phyloP scores from a whole-genome alignment of 64 coral and sea anemone species.

The Cladopsammia gracilis region DNA sequence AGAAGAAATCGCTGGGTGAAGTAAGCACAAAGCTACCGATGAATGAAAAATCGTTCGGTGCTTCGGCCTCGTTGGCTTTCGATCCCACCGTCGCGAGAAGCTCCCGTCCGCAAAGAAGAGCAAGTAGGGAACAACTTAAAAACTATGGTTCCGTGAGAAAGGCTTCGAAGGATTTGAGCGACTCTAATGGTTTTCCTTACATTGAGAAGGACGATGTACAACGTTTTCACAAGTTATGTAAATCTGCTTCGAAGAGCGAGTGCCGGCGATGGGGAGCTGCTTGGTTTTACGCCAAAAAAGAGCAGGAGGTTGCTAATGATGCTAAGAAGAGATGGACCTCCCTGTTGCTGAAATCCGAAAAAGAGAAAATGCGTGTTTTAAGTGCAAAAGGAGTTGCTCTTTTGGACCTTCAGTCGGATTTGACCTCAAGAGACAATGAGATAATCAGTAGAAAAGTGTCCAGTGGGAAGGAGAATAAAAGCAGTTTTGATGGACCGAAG shows the following conservation, averaged over 20 bases:
- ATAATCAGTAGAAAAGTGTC: background rate
- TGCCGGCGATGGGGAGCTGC: constrained; percentile 77
- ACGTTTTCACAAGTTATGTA: constrained; percentile 69
- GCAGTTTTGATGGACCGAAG: background rate
- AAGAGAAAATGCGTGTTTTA: constrained; percentile 61
- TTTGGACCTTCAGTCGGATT: background rate
- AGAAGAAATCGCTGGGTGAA: background rate
- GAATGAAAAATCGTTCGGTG: constrained; percentile 67
- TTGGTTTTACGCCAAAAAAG: constrained; percentile 87
- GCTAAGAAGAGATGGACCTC: constrained; percentile 64
- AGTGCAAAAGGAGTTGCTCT: constrained; percentile 39
- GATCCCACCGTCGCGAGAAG: constrained; percentile 70
- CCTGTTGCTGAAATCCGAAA: constrained; percentile 64
- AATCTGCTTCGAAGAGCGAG: constrained; percentile 62
- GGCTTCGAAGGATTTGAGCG: background rate
- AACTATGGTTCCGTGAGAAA: background rate
- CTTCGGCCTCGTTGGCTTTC: constrained; percentile 77
- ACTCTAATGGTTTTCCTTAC: constrained; percentile 52
- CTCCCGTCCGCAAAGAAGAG: constrained; percentile 10
- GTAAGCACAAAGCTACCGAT: constrained; percentile 36
- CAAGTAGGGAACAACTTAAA: background rate
- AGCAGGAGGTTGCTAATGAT: constrained; percentile 54
- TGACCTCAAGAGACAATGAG: background rate
- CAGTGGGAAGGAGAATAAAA: background rate
- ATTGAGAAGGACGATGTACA: constrained; percentile 58